Evolutionary conservation across 2,888 invertebrate species (phyloP).

Genomic region (Molorchus minor): DNA sequence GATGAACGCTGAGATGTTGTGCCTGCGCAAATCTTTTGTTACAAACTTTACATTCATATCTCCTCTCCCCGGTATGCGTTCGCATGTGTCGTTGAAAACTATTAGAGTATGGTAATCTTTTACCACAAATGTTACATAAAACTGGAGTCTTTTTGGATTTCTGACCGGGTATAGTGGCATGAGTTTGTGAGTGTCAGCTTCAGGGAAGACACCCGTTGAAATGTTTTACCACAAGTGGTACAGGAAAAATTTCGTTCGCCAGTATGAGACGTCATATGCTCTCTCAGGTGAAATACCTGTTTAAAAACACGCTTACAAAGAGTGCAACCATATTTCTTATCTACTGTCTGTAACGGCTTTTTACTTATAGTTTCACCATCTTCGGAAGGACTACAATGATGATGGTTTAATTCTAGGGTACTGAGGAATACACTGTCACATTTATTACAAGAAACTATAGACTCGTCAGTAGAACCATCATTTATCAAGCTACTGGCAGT

Average conservation of each 20-base stretch:
- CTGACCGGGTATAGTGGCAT: no score
- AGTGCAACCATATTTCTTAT: slow-evolving; percentile 38
- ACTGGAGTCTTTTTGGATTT: slow-evolving; percentile 56
- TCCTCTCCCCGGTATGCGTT: slow-evolving; percentile 58
- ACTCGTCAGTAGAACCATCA: neutral
- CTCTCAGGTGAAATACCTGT: slow-evolving; percentile 51
- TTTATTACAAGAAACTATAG: slow-evolving; percentile 1
- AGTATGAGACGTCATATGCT: slow-evolving; percentile 54
- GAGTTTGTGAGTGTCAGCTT: no score
- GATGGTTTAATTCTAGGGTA: slow-evolving; percentile 1
- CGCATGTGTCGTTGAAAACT: slow-evolving; percentile 58
- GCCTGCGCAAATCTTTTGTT: slow-evolving; percentile 59
- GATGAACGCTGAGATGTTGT: slow-evolving; percentile 64
- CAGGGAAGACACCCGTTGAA: slow-evolving; percentile 52
- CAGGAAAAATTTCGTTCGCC: slow-evolving; percentile 54
- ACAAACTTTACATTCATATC: slow-evolving; percentile 59
- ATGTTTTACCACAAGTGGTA: slow-evolving; percentile 52
- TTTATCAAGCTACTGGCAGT: neutral
- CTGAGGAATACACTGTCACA: slow-evolving; percentile 1
- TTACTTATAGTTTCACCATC: neutral
- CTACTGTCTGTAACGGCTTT: slow-evolving; percentile 34
- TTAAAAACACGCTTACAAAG: slow-evolving; percentile 51
- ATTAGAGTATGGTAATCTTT: slow-evolving; percentile 57
- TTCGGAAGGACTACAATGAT: slow-evolving; percentile 3
- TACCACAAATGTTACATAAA: slow-evolving; percentile 57